Evolutionary conservation across 2,113 vertebrate genomes (phyloP).

Genomic region (Eubucco bourcierii): DNA sequence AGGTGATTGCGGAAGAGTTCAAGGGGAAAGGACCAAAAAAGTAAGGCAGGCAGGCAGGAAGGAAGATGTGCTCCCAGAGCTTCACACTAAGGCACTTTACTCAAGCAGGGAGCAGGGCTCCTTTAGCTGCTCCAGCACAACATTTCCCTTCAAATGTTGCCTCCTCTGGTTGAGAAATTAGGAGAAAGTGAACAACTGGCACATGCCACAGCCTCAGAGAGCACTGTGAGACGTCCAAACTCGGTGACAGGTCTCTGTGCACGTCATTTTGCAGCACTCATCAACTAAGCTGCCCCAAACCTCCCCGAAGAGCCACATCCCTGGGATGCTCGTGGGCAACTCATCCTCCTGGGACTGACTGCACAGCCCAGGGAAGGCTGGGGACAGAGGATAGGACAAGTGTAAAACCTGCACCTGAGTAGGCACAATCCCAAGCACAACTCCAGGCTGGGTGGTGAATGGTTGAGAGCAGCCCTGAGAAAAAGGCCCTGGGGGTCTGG

Average conservation of each 20-base stretch:
- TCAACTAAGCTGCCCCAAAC: fast-evolving
- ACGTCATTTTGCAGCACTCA: fast-evolving
- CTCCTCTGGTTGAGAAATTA: neutral
- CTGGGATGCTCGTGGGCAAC: fast-evolving
- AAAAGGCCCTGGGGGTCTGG: no score
- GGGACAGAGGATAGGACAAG: no score
- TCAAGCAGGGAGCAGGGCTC: neutral
- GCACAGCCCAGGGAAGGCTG: neutral
- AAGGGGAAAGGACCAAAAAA: neutral
- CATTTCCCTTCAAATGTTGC: neutral
- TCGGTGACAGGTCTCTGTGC: neutral
- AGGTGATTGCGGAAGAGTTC: neutral
- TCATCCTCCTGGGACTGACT: fast-evolving
- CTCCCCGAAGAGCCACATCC: fast-evolving
- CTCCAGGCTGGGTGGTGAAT: no score
- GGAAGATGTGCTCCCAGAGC: neutral
- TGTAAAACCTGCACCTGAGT: no score
- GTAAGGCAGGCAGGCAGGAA: neutral
- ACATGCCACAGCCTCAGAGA: neutral
- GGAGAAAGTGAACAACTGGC: slow-evolving; percentile 17
- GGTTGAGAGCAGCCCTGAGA: no score
- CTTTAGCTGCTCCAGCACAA: neutral
- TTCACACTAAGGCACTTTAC: neutral
- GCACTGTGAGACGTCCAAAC: neutral
- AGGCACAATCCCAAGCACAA: no score